Base-by-base conservation (phyloP, 2,797 vertebrate species). In the Pogoniulus pusillus region DNA sequence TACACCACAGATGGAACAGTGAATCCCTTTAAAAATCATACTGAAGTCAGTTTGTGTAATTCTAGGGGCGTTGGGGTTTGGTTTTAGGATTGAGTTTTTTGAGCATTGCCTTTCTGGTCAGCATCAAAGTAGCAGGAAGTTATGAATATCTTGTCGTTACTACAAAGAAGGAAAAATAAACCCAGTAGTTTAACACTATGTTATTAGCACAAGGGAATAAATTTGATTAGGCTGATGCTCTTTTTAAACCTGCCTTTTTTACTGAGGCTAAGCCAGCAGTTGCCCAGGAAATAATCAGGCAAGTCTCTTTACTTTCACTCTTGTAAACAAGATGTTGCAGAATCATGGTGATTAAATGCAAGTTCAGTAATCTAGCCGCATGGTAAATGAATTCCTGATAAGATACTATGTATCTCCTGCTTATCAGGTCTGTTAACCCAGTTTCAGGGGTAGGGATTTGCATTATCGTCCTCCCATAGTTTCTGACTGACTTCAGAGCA, bases 31-130 rank as follows among this genome's bases (percentile, higher is more conserved):
- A 47, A 47, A 83, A 88, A 26, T 20, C 51, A n/a, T 23, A 26
- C 10, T 47, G 30, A 58, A 79, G 65, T 65, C 8, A 12, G 11
- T 20, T n/a, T 18, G 24, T 51, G 5, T 41, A 12, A 62, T 69
- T 34, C 6, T 16, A 37, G 2, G 9, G 8, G 10, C 0, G 17
- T 55, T 60, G 5, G n/a, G 19, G 3, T 7, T 30, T 13, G 2
- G 4, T 20, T 77, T 87, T 24, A 16, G 16, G 49, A 47, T 34
- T 47, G 26, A 3, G 24, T 69, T 57, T 76, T 43, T 49, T 51
- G 54, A 75, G n/a, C 19, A 13, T 49, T 71, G 8, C 10, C 18
- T 84, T 53, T 80, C 55, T 59, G 71, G 16, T 49, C 60, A 64
- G 16, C 39, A 9, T 51, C 43, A 74, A 53, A 55, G 22, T 15